Percentiles rank a stretch among this genome's conserved stretches.
phyloP scores from a whole-genome alignment of 2,113 vertebrate species.

The Myiozetetes cayanensis region DNA sequence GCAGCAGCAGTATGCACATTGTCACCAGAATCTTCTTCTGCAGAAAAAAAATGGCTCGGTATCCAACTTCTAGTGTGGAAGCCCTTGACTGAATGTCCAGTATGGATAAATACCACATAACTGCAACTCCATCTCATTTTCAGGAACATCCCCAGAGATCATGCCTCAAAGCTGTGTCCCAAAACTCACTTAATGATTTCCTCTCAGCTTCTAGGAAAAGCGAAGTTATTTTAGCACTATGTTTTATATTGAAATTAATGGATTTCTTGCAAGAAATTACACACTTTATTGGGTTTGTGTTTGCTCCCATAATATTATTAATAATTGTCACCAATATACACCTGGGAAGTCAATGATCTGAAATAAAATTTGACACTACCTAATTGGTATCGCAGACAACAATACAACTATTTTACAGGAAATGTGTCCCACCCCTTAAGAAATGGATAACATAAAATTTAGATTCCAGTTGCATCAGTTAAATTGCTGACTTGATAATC shows the following conservation, averaged over 20 bases:
- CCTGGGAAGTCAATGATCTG: not conserved
- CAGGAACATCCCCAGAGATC: not conserved
- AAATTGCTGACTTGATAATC: slow-evolving; percentile 26
- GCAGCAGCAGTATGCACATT: not conserved
- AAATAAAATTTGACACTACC: not conserved
- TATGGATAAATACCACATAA: not conserved
- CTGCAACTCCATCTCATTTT: not conserved
- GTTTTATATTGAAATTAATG: not conserved
- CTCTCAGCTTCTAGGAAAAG: not conserved
- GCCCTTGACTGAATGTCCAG: not conserved
- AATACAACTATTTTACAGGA: not conserved
- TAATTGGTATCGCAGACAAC: not conserved
- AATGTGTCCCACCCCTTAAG: not conserved
- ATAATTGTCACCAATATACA: not conserved
- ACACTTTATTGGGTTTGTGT: not conserved
- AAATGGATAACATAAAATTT: not conserved
- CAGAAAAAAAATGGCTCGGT: not conserved
- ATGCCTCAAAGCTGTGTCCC: not conserved
- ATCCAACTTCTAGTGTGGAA: not conserved
- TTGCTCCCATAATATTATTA: not conserved
- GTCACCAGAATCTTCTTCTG: not conserved
- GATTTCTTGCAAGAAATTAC: not conserved
- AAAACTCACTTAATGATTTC: not conserved
- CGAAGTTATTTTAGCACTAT: not conserved
- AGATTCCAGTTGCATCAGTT: not conserved